phyloP scores from a whole-genome alignment of 2,888 invertebrate genomes.

The Plebejus melissa region DNA sequence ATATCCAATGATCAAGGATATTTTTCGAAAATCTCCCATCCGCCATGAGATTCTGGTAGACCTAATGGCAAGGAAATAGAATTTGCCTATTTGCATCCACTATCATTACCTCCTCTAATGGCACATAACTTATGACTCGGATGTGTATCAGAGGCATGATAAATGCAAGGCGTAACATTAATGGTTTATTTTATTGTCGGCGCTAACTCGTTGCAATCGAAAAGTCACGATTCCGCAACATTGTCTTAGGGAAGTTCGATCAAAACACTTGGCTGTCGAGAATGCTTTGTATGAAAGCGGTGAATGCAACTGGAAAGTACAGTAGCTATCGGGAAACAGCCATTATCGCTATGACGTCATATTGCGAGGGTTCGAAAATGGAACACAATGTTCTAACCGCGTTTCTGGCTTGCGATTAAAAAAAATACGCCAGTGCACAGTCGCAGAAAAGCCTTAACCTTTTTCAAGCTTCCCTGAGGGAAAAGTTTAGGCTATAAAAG shows the following conservation, averaged over 20 bases:
- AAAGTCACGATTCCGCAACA: conserved; percentile 25
- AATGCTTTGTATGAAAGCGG: conserved; percentile 29
- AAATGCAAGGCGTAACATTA: conserved; percentile 1
- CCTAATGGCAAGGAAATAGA: no score
- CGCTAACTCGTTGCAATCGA: conserved; percentile 12
- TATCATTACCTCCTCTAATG: not conserved
- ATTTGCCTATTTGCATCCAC: not conserved
- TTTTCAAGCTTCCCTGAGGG: not conserved
- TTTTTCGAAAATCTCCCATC: no score
- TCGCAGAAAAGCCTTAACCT: not conserved
- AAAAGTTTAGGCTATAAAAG: not conserved
- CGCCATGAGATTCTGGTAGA: no score
- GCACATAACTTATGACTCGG: not conserved
- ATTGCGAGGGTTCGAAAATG: conserved; percentile 15
- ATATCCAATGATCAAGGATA: no score
- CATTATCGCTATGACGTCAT: conserved; percentile 24
- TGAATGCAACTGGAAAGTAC: conserved; percentile 32
- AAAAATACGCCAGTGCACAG: not conserved
- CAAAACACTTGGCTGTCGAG: conserved; percentile 37
- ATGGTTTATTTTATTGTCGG: conserved; percentile 10
- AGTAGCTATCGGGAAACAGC: conserved; percentile 33
- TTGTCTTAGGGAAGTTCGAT: conserved; percentile 30
- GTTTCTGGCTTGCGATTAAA: not conserved
- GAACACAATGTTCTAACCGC: conserved; percentile 4
- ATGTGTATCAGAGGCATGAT: conserved; percentile 7